Percentiles rank a stretch among this genome's conserved stretches.
Evolutionary conservation across 1,140 invertebrate genomes (phyloP).

Genomic region (Colletes gigas): DNA sequence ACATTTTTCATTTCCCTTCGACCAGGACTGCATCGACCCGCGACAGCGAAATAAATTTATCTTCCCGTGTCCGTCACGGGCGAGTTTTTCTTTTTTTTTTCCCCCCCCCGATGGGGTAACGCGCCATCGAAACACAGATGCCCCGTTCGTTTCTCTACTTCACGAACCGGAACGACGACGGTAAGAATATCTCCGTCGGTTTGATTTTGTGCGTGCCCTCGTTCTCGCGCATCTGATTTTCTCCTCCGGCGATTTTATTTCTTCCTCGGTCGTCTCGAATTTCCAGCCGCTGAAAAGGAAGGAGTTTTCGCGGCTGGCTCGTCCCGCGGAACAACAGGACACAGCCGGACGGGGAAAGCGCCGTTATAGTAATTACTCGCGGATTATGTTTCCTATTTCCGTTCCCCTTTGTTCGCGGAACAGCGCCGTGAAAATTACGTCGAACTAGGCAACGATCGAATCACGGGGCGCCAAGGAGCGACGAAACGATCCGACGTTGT

Average conservation of each 20-base stretch:
- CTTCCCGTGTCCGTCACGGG: too few relatives aligned
- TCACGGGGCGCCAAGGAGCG: too few relatives aligned
- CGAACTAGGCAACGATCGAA: too few relatives aligned
- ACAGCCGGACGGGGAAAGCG: slow-evolving; percentile 30
- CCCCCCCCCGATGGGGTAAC: too few relatives aligned
- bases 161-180: slow-evolving; percentile 21
- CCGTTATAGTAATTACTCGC: slow-evolving; percentile 37
- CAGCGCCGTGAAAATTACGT: slow-evolving; percentile 15
- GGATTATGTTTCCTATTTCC: slow-evolving; percentile 41
- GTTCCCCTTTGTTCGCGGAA: slow-evolving; percentile 24
- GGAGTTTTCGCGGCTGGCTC: background rate
- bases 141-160: slow-evolving; percentile 14
- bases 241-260: background rate
- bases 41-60: too few relatives aligned
- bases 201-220: slow-evolving; percentile 19
- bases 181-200: background rate
- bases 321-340: background rate
- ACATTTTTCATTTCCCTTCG: too few relatives aligned
- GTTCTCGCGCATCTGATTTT: slow-evolving; percentile 3
- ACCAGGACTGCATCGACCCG: too few relatives aligned
- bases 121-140: background rate
- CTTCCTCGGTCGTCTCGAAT: background rate
- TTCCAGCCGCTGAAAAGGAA: slow-evolving; percentile 11
- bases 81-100: too few relatives aligned
- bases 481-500: too few relatives aligned